Conservation (phyloP, 2,888 invertebrate species). For the Metopia argyrocephala region DNA sequence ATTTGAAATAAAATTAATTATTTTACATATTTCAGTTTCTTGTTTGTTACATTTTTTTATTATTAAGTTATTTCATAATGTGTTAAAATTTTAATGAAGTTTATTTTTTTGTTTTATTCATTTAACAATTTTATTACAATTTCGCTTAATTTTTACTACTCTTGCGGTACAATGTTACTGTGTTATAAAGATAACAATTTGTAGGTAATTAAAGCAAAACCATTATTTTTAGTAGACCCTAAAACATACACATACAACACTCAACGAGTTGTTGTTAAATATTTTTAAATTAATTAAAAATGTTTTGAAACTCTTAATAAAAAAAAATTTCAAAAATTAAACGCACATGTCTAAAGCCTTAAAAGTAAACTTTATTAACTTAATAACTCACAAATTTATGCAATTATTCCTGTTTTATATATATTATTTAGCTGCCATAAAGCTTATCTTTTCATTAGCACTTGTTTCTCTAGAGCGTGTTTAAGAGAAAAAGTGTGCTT, state of each 20-base stretch:
- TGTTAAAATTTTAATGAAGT: conserved; percentile 6
- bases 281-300: conserved; percentile 55
- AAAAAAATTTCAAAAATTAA: not conserved
- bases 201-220: conserved; percentile 55
- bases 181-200: conserved; percentile 62
- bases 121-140: conserved; percentile 35
- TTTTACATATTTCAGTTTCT: too few species aligned
- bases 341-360: not conserved
- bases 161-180: conserved; percentile 33
- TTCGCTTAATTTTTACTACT: conserved; percentile 54
- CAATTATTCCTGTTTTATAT: not conserved
- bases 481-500: not conserved
- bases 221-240: conserved; percentile 37
- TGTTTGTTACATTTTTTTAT: too few species aligned
- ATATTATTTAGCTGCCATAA: conserved; percentile 57
- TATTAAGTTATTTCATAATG: not conserved
- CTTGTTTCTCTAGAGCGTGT: conserved; percentile 50
- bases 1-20: too few species aligned
- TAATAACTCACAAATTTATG: not conserved
- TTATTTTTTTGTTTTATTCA: not conserved
- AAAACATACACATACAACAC: not conserved
- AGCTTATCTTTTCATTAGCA: conserved; percentile 68
- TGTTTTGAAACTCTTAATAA: conserved; percentile 21
- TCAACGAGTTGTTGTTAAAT: not conserved
- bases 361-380: not conserved